Conservation (phyloP, 2,888 invertebrate genomes). For the Phlogophora meticulosa region DNA sequence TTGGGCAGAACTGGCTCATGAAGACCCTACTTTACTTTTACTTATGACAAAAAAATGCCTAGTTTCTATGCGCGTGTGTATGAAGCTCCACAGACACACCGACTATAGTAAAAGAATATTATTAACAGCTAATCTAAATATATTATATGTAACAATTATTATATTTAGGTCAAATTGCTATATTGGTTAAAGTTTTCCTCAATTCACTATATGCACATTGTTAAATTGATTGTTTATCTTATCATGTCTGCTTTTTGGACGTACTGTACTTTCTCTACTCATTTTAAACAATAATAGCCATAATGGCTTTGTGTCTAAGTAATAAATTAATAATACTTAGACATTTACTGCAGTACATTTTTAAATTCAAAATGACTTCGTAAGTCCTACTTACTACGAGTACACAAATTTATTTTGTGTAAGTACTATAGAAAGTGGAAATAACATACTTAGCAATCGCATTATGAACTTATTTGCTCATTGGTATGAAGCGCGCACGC, state of each 20-base stretch:
- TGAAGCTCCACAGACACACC: too few relatives aligned
- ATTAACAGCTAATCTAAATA: neutral
- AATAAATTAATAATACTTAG: neutral
- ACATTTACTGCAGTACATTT: neutral
- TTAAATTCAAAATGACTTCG: neutral
- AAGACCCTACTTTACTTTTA: too few relatives aligned
- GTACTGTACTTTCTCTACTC: neutral
- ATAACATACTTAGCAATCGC: constrained; percentile 1
- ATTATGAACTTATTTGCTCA: constrained; percentile 18
- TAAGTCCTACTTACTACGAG: neutral
- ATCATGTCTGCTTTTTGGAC: neutral
- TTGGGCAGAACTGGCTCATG: neutral
- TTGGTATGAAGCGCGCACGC: constrained; percentile 18
- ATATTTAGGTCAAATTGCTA: neutral
- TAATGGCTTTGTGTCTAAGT: too few relatives aligned
- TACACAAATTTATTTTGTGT: constrained; percentile 6
- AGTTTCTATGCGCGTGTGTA: too few relatives aligned
- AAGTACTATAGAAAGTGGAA: constrained; percentile 11
- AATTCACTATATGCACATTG: constrained; percentile 13
- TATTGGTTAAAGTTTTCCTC: constrained; percentile 12
- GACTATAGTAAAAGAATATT: neutral
- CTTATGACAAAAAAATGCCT: too few relatives aligned
- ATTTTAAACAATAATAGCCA: neutral
- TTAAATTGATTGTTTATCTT: constrained; percentile 9
- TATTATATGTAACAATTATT: too few relatives aligned